Evolutionary conservation across 2,113 vertebrate species (phyloP).

Genomic region (Azemiops feae): DNA sequence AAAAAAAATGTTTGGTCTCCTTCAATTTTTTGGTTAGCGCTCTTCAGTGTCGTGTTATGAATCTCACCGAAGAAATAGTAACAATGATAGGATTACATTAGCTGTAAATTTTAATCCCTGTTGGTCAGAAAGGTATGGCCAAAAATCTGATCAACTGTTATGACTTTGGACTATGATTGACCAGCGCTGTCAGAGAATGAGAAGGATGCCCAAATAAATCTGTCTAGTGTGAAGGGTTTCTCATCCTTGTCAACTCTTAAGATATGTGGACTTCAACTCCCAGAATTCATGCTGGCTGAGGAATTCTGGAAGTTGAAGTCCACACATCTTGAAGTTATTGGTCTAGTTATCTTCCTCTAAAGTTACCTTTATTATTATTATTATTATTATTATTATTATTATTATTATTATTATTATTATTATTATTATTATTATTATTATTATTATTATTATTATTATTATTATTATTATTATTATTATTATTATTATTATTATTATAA

Average conservation of each 20-base stretch:
- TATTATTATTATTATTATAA: too few species aligned
- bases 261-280: background rate
- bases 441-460: too few species aligned
- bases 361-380: too few species aligned
- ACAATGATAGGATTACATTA: background rate
- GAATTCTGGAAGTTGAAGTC: background rate
- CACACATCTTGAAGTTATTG: background rate
- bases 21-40: background rate
- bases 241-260: background rate
- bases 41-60: background rate
- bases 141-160: background rate
- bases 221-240: background rate
- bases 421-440: too few species aligned
- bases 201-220: background rate
- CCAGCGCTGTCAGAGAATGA: background rate
- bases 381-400: too few species aligned
- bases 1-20: background rate
- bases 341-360: background rate
- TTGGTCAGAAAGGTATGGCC: background rate
- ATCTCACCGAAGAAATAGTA: background rate
- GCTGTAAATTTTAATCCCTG: background rate
- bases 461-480: too few species aligned
- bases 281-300: background rate
- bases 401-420: too few species aligned
- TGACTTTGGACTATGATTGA: background rate